These are phyloP conservation scores for Petromus typicus DNA, from an alignment of 2,113 vertebrate species.

Conservation along the genomic window DNA sequence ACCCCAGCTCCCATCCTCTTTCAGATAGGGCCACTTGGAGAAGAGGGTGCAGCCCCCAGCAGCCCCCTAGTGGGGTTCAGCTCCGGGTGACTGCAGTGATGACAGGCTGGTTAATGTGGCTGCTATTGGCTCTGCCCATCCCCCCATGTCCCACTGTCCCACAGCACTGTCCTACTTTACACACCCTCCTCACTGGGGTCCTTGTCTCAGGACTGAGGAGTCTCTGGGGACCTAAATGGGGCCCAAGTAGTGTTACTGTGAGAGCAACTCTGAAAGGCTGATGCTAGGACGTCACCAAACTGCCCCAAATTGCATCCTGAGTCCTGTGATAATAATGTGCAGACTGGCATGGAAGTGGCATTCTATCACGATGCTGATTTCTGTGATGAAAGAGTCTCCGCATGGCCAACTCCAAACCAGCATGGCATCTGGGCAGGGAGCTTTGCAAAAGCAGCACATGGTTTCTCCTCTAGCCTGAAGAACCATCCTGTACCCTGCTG, in stretches of 20 bases:
- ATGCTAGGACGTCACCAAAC: neutral
- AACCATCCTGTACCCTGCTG: neutral
- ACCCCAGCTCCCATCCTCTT: neutral
- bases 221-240: neutral
- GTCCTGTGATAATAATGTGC: neutral
- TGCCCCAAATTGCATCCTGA: neutral
- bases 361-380: neutral
- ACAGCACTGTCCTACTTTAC: neutral
- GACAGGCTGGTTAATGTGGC: neutral
- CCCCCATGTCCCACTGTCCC: neutral
- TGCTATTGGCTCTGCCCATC: neutral
- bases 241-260: neutral
- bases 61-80: too few relatives aligned
- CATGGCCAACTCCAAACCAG: neutral
- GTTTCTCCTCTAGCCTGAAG: neutral
- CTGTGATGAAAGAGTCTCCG: neutral
- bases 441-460: neutral
- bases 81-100: neutral
- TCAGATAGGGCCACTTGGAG: neutral
- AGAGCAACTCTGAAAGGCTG: neutral
- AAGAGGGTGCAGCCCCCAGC: neutral
- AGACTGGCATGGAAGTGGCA: neutral
- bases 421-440: fast-evolving
- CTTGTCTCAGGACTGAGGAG: neutral
- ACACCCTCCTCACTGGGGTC: neutral